phyloP scores from a whole-genome alignment of 1,140 invertebrate species.

The Holotrichia oblita region DNA sequence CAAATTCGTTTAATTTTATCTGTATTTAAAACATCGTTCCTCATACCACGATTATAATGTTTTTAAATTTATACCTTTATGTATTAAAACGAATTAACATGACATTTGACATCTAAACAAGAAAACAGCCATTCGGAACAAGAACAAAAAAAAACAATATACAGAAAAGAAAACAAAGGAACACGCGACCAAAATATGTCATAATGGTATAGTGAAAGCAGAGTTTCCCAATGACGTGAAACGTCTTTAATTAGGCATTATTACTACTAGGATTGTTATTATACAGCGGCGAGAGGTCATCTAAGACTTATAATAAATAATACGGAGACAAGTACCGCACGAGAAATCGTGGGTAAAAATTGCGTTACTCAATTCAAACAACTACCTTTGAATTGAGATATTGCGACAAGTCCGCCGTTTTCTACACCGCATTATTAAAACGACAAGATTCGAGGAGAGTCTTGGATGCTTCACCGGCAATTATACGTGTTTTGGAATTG shows the following conservation, averaged over 20 bases:
- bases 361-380: background rate
- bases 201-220: background rate
- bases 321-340: background rate
- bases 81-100: too few relatives aligned
- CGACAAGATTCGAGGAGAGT: too few relatives aligned
- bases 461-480: too few relatives aligned
- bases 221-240: conserved; percentile 9
- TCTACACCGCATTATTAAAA: too few relatives aligned
- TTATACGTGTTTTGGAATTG: too few relatives aligned
- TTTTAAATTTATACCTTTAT: too few relatives aligned
- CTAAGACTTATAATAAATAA: background rate
- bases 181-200: background rate
- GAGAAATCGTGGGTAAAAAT: conserved; percentile 12
- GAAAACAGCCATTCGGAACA: too few relatives aligned
- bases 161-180: background rate
- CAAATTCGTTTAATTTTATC: background rate
- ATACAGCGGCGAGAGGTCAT: background rate
- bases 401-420: background rate
- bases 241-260: conserved; percentile 17
- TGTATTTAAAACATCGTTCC: background rate
- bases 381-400: background rate
- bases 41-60: too few relatives aligned
- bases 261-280: conserved; percentile 1
- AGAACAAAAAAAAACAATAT: background rate
- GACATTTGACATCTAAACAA: too few relatives aligned